Conservation (phyloP, 2,113 vertebrate genomes). For the Narcine bancroftii region DNA sequence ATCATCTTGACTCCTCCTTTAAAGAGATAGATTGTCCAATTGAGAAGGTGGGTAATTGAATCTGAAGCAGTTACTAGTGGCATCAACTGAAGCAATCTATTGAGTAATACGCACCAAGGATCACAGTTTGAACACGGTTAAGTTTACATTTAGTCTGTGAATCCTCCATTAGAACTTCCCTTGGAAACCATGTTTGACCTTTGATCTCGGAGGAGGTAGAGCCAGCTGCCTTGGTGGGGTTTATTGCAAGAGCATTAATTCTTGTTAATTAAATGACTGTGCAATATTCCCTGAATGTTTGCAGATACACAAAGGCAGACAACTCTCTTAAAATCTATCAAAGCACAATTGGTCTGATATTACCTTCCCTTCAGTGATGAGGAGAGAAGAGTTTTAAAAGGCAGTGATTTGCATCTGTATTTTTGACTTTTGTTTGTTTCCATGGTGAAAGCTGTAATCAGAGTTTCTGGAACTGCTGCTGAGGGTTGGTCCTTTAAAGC, state of each 20-base stretch:
- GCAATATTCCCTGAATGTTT: neutral
- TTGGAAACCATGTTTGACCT: neutral
- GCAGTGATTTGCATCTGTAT: neutral
- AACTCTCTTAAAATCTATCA: neutral
- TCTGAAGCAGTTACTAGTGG: neutral
- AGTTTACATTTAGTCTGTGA: neutral
- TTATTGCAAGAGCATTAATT: neutral
- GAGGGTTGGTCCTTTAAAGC: neutral
- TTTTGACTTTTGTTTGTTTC: neutral
- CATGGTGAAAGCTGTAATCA: neutral
- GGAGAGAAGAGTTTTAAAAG: neutral
- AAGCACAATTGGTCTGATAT: neutral
- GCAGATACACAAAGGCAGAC: neutral
- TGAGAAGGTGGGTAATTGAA: neutral
- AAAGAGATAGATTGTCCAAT: neutral
- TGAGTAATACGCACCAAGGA: neutral
- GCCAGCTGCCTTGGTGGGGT: neutral
- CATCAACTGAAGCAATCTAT: neutral
- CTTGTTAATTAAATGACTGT: neutral
- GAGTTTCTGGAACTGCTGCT: neutral
- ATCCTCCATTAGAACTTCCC: neutral
- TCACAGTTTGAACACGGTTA: neutral
- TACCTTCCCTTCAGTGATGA: neutral
- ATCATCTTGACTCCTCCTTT: neutral
- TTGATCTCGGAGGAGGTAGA: neutral